Conservation (phyloP, 2,888 invertebrate species). For the Pandemis corylana region DNA sequence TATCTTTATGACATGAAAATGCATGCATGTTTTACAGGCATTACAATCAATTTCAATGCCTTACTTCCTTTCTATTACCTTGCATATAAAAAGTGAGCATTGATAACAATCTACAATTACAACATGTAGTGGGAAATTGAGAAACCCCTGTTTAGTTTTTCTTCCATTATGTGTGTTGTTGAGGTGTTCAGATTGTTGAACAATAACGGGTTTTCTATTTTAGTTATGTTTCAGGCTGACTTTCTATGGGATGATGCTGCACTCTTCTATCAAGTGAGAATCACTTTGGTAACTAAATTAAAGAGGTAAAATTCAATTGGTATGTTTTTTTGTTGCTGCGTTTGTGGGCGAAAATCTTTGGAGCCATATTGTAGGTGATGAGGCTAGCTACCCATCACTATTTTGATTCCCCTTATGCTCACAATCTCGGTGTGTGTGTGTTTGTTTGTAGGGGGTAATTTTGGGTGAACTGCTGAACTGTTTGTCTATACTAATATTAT, state of each 20-base stretch:
- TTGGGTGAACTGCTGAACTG: too few species aligned
- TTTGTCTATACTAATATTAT: too few species aligned
- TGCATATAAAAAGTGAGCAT: slow-evolving; percentile 25
- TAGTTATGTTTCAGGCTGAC: not conserved
- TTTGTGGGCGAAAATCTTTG: too few species aligned
- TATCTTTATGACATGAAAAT: not conserved
- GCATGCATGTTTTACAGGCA: not conserved
- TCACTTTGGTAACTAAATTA: too few species aligned
- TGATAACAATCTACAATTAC: slow-evolving; percentile 34
- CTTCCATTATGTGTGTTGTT: slow-evolving; percentile 12
- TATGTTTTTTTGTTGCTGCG: too few species aligned
- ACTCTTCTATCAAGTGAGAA: not conserved
- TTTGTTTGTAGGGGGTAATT: too few species aligned
- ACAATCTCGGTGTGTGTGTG: too few species aligned
- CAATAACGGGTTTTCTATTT: slow-evolving; percentile 20
- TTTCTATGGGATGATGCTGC: not conserved
- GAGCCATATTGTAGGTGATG: too few species aligned
- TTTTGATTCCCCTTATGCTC: too few species aligned
- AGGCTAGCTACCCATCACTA: too few species aligned
- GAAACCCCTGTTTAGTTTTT: slow-evolving; percentile 38
- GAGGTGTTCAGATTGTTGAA: not conserved
- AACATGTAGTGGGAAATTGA: slow-evolving; percentile 36
- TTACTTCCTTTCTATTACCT: slow-evolving; percentile 20
- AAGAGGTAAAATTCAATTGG: too few species aligned
- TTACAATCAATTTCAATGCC: slow-evolving; percentile 5